Percentiles rank a stretch among this genome's conserved stretches.
Evolutionary conservation across 2,113 vertebrate species (phyloP).

Genomic region (Ascaphus truei): DNA sequence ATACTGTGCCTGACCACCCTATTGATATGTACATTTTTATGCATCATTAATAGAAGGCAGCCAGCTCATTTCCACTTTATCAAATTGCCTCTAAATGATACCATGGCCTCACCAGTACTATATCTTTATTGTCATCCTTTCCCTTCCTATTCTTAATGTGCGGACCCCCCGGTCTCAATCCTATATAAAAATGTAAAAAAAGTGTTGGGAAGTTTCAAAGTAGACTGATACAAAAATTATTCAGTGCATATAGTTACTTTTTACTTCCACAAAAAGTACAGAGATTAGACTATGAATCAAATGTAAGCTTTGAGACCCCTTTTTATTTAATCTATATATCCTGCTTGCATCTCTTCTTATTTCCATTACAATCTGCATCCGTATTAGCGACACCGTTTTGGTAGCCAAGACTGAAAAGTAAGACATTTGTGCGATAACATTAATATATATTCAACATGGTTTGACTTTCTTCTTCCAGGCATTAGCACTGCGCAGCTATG

Average conservation of each 20-base stretch:
- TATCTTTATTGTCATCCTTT: no score
- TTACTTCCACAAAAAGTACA: constrained; percentile 61
- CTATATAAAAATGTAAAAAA: no score
- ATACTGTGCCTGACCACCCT: no score
- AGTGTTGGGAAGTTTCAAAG: no score
- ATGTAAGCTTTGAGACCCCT: constrained; percentile 72
- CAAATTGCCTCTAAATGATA: no score
- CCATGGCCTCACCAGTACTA: no score
- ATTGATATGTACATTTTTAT: no score
- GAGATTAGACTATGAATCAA: constrained; percentile 80
- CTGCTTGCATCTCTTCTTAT: constrained; percentile 74
- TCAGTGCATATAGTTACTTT: constrained; percentile 44
- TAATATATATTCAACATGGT: constrained; percentile 82
- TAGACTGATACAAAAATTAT: constrained; percentile 20
- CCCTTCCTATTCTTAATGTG: no score
- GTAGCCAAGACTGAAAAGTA: constrained; percentile 68
- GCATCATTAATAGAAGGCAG: no score
- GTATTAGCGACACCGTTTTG: constrained; percentile 74
- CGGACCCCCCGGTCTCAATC: no score
- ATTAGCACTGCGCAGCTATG: constrained; percentile 67
- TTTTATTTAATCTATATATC: constrained; percentile 80
- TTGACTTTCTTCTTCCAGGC: constrained; percentile 76
- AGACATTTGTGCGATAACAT: constrained; percentile 78
- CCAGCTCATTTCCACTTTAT: no score
- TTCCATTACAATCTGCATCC: constrained; percentile 78